These are phyloP conservation scores for Rhynchophorus ferrugineus DNA, from an alignment of 1,140 invertebrate genomes.

Conservation along the genomic window DNA sequence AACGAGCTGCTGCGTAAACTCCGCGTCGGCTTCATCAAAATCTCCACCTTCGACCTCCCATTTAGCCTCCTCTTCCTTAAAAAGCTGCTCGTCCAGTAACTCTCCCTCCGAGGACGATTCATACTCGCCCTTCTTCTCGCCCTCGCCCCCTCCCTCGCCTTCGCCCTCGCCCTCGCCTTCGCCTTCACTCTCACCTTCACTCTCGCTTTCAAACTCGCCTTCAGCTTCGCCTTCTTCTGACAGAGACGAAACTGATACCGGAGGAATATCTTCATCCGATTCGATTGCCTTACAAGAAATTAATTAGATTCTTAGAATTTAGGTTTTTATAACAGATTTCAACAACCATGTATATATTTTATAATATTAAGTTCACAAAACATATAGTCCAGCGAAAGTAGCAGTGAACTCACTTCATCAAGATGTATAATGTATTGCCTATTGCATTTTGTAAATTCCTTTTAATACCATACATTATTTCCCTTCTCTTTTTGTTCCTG, in stretches of 20 bases:
- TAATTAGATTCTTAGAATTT: background rate
- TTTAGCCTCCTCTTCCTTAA: constrained; percentile 2
- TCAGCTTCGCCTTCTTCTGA: constrained; percentile 17
- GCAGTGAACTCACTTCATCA: too few species aligned
- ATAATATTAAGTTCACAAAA: too few species aligned
- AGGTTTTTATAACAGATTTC: too few species aligned
- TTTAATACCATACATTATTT: too few species aligned
- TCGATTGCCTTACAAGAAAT: constrained; percentile 9
- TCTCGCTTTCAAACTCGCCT: constrained; percentile 14
- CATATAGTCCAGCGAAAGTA: too few species aligned
- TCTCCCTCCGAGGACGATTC: constrained; percentile 10
- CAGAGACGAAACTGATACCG: constrained; percentile 20
- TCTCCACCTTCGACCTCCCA: constrained; percentile 8
- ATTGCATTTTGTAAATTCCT: too few species aligned
- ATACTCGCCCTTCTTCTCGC: constrained; percentile 10
- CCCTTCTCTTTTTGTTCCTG: too few species aligned
- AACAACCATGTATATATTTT: too few species aligned
- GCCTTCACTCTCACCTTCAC: constrained; percentile 15
- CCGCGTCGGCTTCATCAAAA: constrained; percentile 9
- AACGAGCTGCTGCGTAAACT: too few species aligned
- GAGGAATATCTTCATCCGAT: constrained; percentile 23
- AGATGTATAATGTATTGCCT: too few species aligned
- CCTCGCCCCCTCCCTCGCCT: constrained; percentile 11
- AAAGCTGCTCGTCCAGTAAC: constrained; percentile 6
- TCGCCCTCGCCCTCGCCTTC: constrained; percentile 20